A percentile compares a stretch with the other conserved stretches of the same genome.
These are phyloP conservation scores for Alethe diademata DNA, from an alignment of 2,113 vertebrate genomes.

Conservation along the genomic window DNA sequence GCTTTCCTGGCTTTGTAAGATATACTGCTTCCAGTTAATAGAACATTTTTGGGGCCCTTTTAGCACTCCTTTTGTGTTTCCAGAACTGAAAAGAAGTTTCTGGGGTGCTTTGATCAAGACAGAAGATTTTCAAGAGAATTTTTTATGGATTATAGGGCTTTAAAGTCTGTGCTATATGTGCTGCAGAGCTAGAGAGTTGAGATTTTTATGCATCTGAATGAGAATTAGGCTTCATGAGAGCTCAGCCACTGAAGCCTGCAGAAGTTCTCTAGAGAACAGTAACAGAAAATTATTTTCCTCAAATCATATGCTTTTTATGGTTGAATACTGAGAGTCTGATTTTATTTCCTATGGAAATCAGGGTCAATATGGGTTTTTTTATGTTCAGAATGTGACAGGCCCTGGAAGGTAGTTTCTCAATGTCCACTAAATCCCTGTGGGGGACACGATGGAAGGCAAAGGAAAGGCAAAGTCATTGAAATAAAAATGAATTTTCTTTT, in stretches of 20 bases:
- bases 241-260: neutral
- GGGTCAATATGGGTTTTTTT: neutral
- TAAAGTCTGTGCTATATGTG: neutral
- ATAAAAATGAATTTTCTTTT: constrained; percentile 11
- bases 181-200: neutral
- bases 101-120: neutral
- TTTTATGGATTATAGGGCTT: neutral
- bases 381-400: neutral
- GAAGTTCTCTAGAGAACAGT: neutral
- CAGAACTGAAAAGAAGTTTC: neutral
- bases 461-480: neutral
- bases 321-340: neutral
- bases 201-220: constrained; percentile 1
- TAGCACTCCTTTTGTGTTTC: neutral
- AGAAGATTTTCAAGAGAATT: neutral
- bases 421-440: neutral
- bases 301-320: neutral
- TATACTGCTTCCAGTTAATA: neutral
- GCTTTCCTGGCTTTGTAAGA: neutral
- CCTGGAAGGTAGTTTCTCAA: constrained; percentile 1
- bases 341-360: constrained; percentile 44
- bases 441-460: neutral
- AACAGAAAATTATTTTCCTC: constrained; percentile 21
- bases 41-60: neutral
- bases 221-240: neutral